Base-by-base conservation (phyloP, 2,888 invertebrate genomes). In the Lacanobia wlatinum region DNA sequence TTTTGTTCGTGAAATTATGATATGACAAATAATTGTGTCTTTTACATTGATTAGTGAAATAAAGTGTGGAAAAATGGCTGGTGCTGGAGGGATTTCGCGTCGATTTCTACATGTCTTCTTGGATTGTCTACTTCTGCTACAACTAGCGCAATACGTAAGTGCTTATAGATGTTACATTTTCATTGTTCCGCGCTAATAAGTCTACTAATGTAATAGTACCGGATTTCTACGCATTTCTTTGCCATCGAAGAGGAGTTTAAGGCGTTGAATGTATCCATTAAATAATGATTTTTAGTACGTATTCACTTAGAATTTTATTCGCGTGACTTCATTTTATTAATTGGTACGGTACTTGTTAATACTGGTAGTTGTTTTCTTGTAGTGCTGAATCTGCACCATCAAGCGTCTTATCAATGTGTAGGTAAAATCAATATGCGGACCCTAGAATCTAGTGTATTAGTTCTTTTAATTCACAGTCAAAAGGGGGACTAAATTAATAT, bases 131-230 rank as follows among this genome's bases (percentile, higher is more conserved):
- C 88, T 94, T 78, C 79, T 93, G 80, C 84, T 94, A 84, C 90
- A 90, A 75, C 74, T 94, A 87, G 84, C 88, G 80, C 90, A 92
- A 92, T 90, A 93, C 88, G 94, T 94, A 92, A 94, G 94, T 94
- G 73, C 69, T 69, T 72, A 78, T 84, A 78, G 72, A 87, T 88
- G 75, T 84, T 80, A 76, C 69, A 80, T 84, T 89, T 88, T 84
- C 84, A 88, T 87, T 87, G 89, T 90, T 91, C 84, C 86, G 89
- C 87, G 64, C 88, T 87, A 89, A 82, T 89, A 87, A 87, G 72
- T 87, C 40, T 67, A 72, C 7, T 70, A 76, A 76, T 76, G 69
- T 70, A 70, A 67, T 61, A 71, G 21, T 66, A 53, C 18, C 53
- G 62, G 18, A 61, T 69, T 73, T 74, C 60, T 71, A 52, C 46